Base-by-base conservation (phyloP, 2,888 invertebrate genomes). In the Euplexia lucipara region DNA sequence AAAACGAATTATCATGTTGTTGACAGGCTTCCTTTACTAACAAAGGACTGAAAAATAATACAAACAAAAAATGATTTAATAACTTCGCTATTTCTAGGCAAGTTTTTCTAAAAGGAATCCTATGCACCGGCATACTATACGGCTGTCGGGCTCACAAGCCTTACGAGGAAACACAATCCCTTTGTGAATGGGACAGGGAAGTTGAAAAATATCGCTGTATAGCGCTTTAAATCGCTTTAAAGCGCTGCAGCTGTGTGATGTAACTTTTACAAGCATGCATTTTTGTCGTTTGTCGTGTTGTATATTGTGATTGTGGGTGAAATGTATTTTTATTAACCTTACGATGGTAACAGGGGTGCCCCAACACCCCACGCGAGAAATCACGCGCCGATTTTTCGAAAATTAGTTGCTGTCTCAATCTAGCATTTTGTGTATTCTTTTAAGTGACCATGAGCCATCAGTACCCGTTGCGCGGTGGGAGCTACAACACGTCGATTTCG, bases 141-240 rank as follows among this genome's bases (percentile, higher is more conserved):
- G 60, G 32, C 41, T 76, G 78, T 78, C 74, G 49, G 8, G n/a
- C 47, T 54, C 65, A 77, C 73, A 63, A 52, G 47, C 53, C 37
- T 58, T 22, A 42, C 64, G 26, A 56, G 51, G 57, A 64, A 70
- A 78, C 56, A 61, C 65, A 63, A 70, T 74, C 70, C 70, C 74
- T 77, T 77, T 77, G 70, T 74, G 74, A 35, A 56, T 61, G 57
- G 32, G 49, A 51, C 56, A n/a, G 60, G 57, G 37, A 44, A 51
- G 56, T 75, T 70, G 70, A 58, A 74, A 76, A 78, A 77, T 77
- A 74, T 64, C 51, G 49, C 68, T 58, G 26, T 32, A 45, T 44
- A 57, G 64, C 57, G 66, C 47, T 41, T 61, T 47, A 48, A 67
- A 74, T 67, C 51, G 75, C 57, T 72, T 76, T 62, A 72, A 49